These are phyloP conservation scores for Lagorchestes hirsutus DNA, from an alignment of 2,797 vertebrate species.

Conservation along the genomic window DNA sequence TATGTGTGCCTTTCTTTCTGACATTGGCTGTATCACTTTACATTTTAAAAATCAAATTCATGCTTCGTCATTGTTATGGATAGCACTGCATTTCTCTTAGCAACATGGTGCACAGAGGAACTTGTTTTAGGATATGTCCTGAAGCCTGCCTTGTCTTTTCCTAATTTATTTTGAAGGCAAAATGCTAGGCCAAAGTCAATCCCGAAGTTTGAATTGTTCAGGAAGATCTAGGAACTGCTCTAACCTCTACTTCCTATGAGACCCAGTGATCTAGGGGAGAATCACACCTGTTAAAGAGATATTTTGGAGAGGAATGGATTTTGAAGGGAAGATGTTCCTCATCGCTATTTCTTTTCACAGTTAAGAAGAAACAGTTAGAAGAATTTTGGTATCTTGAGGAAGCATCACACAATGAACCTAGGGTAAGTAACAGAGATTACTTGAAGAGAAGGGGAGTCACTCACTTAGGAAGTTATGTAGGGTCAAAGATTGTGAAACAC, in stretches of 20 bases:
- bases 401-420: background rate
- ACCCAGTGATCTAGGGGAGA: fast-evolving
- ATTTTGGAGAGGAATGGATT: too few relatives aligned
- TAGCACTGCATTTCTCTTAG: conserved; percentile 12
- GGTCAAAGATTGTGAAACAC: background rate
- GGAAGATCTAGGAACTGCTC: background rate
- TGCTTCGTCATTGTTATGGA: background rate
- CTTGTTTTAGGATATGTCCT: background rate
- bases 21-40: background rate
- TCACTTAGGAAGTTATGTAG: background rate
- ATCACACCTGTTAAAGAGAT: background rate
- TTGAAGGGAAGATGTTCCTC: background rate
- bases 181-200: background rate
- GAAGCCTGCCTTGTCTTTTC: background rate
- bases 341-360: too few relatives aligned
- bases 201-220: background rate
- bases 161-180: conserved; percentile 35
- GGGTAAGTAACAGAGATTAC: background rate
- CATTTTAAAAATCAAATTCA: background rate
- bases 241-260: background rate
- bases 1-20: background rate
- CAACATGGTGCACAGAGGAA: background rate
- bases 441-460: background rate
- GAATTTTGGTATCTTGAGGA: background rate
- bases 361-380: background rate